Percentiles rank a stretch among this genome's conserved stretches.
Conservation (phyloP, 2,888 invertebrate genomes). For the Bedellia somnulentella region DNA sequence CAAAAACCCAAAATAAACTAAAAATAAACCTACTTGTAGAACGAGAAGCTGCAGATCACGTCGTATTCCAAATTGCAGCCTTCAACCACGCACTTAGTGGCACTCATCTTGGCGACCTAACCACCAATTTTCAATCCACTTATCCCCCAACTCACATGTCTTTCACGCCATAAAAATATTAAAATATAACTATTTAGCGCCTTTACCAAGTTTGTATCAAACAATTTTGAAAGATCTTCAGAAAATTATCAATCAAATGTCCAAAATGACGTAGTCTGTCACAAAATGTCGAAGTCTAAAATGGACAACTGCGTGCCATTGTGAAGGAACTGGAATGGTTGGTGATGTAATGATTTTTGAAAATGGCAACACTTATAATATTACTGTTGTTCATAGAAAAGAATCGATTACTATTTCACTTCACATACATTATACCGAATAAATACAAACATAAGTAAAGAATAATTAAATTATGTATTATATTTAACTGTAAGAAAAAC, state of each 20-base stretch:
- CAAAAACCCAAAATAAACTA: no score
- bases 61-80: conserved; percentile 54
- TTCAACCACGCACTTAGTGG: conserved; percentile 51
- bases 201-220: conserved; percentile 58
- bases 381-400: no score
- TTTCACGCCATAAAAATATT: conserved; percentile 20
- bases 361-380: no score
- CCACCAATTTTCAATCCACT: conserved; percentile 30
- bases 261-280: conserved; percentile 59
- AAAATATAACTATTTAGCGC: conserved; percentile 49
- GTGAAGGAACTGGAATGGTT: conserved; percentile 46
- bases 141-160: conserved; percentile 42
- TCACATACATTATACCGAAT: no score
- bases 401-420: no score
- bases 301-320: conserved; percentile 52
- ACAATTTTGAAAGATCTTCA: conserved; percentile 56
- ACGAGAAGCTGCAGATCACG: conserved; percentile 56
- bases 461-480: no score
- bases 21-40: conserved; percentile 48
- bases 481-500: no score
- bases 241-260: conserved; percentile 62
- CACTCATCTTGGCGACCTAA: conserved; percentile 37
- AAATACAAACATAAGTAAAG: no score
- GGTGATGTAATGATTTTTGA: conserved; percentile 48
- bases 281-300: no score